Evolutionary conservation across 2,113 vertebrate species (phyloP), one percentile per base, ranked within the genome.

Genomic region (Colistium nudipinnis): DNA sequence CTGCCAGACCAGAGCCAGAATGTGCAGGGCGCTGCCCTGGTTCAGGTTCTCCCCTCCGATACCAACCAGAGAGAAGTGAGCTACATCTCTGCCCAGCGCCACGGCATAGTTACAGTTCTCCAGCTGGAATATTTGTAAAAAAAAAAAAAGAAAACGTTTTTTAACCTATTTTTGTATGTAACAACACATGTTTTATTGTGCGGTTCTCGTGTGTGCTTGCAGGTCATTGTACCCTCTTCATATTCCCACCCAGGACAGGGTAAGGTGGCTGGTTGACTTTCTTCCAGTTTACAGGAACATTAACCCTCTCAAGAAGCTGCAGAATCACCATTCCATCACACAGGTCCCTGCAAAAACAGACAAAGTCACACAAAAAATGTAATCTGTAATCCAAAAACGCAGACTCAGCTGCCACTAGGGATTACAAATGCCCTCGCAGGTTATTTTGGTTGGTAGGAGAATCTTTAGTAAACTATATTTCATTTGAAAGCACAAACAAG

Each of bases 91-190:
- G 52, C 96, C 96, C 30, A 99, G 91, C 14, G 94, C 90, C 56
- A 99, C 94, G 12, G 96, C 97, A 19, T 98, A 98, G 91, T 97
- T 99, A 82, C 98, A 99, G 84, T 99, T 99, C 89, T 99, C 98
- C 79, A 99, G 94, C 97, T 99, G 52, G 0, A 7, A 56, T 1
- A 27, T 0, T 2, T 16, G 9, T n/a, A 31, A 39, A 57, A 65
- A 6, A 27, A 7, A 36, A 0, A n/a, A 49, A n/a, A n/a, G n/a
- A n/a, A n/a, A n/a, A n/a, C n/a, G n/a, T n/a, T n/a, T n/a, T n/a
- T 36, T 36, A 11, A 10, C 4, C 3, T 14, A 5, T 36, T 6
- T 0, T 54, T 36, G 56, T 39, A 19, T 19, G 33, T 62, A 51
- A 1, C 3, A 19, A 28, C 30, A 30, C 17, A 6, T 8, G 13